Percentiles rank a stretch among this genome's conserved stretches.
phyloP scores from a whole-genome alignment of 2,797 vertebrate genomes.

The Aeoliscus strigatus region DNA sequence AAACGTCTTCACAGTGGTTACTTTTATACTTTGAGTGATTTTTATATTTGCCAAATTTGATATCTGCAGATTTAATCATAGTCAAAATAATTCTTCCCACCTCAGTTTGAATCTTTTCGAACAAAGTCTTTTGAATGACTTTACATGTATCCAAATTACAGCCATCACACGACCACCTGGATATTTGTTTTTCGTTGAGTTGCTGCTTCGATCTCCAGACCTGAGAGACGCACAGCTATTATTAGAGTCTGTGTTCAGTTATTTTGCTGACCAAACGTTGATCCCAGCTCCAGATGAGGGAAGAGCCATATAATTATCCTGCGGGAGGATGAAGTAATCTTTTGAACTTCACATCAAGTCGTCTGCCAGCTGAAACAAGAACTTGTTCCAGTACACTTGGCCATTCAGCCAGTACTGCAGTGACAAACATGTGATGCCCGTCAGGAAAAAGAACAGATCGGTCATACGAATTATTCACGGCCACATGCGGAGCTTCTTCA shows the following conservation, averaged over 20 bases:
- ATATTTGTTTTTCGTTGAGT: conserved; percentile 13
- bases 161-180: conserved; percentile 5
- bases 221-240: neutral
- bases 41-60: no score
- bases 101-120: no score
- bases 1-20: no score
- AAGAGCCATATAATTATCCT: conserved; percentile 19
- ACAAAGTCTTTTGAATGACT: no score
- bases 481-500: conserved; percentile 21
- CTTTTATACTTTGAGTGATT: no score
- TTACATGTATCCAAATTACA: no score
- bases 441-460: neutral
- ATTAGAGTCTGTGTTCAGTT: conserved; percentile 7
- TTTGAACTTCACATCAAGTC: conserved; percentile 11
- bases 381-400: conserved; percentile 28
- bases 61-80: no score
- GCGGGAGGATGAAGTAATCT: conserved; percentile 36
- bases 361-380: conserved; percentile 1
- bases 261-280: conserved; percentile 43
- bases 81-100: no score
- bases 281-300: conserved; percentile 20
- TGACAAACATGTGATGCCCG: conserved; percentile 36
- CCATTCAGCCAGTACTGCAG: neutral
- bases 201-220: conserved; percentile 3
- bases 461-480: conserved; percentile 34